Base-by-base conservation (phyloP, 2,797 vertebrate species). In the Rhadinocentrus ornatus region DNA sequence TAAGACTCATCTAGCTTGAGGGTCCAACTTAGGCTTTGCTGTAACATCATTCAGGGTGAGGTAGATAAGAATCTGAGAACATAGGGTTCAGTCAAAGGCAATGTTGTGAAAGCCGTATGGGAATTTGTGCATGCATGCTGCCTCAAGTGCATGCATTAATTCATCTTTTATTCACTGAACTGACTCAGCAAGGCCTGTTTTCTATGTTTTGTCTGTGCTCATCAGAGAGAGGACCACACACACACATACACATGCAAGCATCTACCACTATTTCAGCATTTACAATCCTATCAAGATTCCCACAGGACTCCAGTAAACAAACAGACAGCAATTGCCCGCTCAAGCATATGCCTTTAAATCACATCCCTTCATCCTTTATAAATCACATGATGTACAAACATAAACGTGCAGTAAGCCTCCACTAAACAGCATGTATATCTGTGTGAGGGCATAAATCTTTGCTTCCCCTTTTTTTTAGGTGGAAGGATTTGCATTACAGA, bases 391-490 rank as follows among this genome's bases (percentile, higher is more conserved):
- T 62, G 69, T 73, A 63, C 73, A 83, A 81, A 78, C 57, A 64
- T 69, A 77, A 84, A 82, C 3, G 27, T 50, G 78, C 68, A 73
- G 70, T 79, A 60, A 82, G 63, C 61, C 57, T 75, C 73, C 79
- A 78, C 89, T 85, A 86, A 88, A 88, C 71, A 59, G 69, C 70
- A 73, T 77, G 72, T 81, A 75, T 82, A 78, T 77, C 69, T 73
- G 77, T 39, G 68, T 56, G 56, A 66, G 73, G 75, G 64, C 78
- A 88, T 90, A 89, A 88, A 90, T 91, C 86, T 89, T 73, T 80
- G 70, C 86, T 91, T 92, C 91, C 90, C 88, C 88, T 91, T 91
- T 48, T 34, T 75, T 87, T 81, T 83, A 92, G 89, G 91, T 89
- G 83, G 78, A 82, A 32, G 41, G 75, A 81, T 81, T 81, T 78